Base-by-base conservation (phyloP, 2,888 invertebrate species). In the Spodoptera picta region DNA sequence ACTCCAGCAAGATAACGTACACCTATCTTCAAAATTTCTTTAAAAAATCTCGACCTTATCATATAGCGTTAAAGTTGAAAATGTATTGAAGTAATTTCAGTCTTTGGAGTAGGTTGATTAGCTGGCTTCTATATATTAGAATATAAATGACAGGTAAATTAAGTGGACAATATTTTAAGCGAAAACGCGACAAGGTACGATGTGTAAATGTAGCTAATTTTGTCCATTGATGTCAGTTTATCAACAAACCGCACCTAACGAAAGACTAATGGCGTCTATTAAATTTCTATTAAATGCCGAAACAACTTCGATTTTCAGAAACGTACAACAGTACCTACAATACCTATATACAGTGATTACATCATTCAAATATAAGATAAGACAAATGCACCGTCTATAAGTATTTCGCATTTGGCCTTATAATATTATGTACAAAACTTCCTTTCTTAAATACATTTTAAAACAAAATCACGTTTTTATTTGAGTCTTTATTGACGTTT, bases 181-280 rank as follows among this genome's bases (percentile, higher is more conserved):
- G 36, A 50, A 61, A 60, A 62, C 36, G 55, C 19, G 58, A 50
- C 42, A 60, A 50, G 24, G 36, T 19, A 46, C 14, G 52, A 66
- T 14, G 27, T 62, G 55, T 62, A 75, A 70, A 47, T 62, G 47
- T 60, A 52, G 61, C 66, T 62, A 75, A 75, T 76, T 70, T 66
- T 48, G 44, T 70, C 41, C 19, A 58, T 73, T 65, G 60, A 73
- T 70, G 66, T 73, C 67, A 67, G 60, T 62, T 65, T 73, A 60
- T 61, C 43, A 59, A 49, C 57, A 63, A 53, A 74, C 60, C 70
- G 62, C 73, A 56, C 64, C 70, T 27, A 41, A 6, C 19, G 27
- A 50, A 41, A 60, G 73, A 73, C 60, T 57, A 60, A 73, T 69
- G 42, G 48, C 51, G 23, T 49, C 53, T 45, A 73, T 65, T 62